Evolutionary conservation across 2,113 vertebrate species (phyloP).

Genomic region (Ivindomyrus marchei): DNA sequence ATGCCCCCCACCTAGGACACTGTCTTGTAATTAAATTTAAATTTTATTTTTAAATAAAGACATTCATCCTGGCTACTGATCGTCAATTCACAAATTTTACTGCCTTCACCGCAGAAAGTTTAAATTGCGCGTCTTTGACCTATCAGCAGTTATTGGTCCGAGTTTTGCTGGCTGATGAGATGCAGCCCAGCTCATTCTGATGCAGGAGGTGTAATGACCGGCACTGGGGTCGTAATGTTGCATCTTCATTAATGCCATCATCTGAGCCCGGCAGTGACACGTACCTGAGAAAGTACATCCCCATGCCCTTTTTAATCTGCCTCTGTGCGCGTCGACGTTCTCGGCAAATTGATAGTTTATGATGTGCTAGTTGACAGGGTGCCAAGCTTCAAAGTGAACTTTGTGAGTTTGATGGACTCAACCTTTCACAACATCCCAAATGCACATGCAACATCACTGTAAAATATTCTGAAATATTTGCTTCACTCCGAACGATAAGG

Average conservation of each 20-base stretch:
- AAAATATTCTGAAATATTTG: not conserved
- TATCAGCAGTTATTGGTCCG: not conserved
- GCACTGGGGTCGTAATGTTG: conserved; percentile 17
- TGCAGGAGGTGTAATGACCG: conserved; percentile 16
- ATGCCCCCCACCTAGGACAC: not conserved
- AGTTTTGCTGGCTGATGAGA: not conserved
- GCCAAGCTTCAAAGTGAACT: conserved; percentile 19
- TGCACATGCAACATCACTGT: not conserved
- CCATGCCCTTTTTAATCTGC: conserved; percentile 27
- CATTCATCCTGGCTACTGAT: not conserved
- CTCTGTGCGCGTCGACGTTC: not conserved
- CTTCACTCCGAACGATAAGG: not conserved
- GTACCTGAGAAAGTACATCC: conserved; percentile 16
- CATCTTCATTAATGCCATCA: conserved; percentile 40
- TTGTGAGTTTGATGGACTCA: conserved; percentile 30
- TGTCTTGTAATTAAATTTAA: not conserved
- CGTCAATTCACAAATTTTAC: not conserved
- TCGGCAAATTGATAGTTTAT: conserved; percentile 30
- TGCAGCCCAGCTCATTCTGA: conserved; percentile 20
- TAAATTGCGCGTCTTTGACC: not conserved
- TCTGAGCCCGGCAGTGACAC: conserved; percentile 15
- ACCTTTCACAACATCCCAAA: conserved; percentile 23
- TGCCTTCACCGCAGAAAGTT: not conserved
- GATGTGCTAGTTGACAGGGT: conserved; percentile 25
- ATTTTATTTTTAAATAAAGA: not conserved